Percentiles rank a stretch among this genome's conserved stretches.
phyloP scores from a whole-genome alignment of 2,797 vertebrate species.

The Chaenodraco wilsoni region DNA sequence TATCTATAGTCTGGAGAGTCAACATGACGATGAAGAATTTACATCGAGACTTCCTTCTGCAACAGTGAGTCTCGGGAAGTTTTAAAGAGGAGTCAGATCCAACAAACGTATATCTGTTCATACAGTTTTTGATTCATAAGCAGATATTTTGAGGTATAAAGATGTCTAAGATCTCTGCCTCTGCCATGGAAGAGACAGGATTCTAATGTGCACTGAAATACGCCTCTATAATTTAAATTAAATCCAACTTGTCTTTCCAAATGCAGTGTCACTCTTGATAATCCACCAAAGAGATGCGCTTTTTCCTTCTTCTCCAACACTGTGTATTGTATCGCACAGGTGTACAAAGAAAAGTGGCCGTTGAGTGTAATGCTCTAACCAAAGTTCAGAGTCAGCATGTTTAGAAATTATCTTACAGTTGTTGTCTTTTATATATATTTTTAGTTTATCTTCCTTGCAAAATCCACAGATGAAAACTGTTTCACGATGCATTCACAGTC shows the following conservation, averaged over 20 bases:
- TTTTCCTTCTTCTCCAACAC: background rate
- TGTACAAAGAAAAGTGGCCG: background rate
- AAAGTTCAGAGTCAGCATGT: background rate
- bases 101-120: background rate
- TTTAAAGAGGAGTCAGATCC: background rate
- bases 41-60: slow-evolving; percentile 16
- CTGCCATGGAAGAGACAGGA: background rate
- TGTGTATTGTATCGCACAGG: background rate
- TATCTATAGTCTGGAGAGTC: slow-evolving; percentile 48
- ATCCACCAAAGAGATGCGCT: slow-evolving; percentile 1
- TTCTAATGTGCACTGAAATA: background rate
- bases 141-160: background rate
- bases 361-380: background rate
- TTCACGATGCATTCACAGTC: slow-evolving; percentile 4
- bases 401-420: background rate
- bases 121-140: background rate
- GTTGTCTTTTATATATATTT: slow-evolving; percentile 18
- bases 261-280: background rate
- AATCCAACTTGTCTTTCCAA: background rate
- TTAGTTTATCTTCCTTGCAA: background rate
- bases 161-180: background rate
- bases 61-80: background rate
- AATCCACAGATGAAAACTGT: slow-evolving; percentile 5
- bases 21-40: slow-evolving; percentile 33
- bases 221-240: background rate